Evolutionary conservation across 2,113 vertebrate genomes (phyloP), one percentile per base, ranked within the genome.

Genomic region (Myodes glareolus): DNA sequence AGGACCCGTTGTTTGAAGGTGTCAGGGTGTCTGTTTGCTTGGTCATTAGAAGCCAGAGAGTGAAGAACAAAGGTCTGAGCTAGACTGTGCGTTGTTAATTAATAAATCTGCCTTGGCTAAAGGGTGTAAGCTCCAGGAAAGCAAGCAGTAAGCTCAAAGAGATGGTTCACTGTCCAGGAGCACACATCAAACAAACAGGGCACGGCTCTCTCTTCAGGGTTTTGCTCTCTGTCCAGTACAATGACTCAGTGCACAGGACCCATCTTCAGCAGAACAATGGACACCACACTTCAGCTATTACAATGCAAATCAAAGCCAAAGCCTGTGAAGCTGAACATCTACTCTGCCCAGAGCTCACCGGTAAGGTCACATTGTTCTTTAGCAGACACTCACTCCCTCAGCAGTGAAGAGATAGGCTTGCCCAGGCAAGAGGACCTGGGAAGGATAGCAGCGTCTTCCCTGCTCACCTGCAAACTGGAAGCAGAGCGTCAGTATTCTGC

Each of bases 401-500:
- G 36, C 45, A 88, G 13, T 39, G 92, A 55, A 0, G 13, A 76
- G 23, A 23, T 8, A 36, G 25, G 45, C 4, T 94, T 63, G 70
- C 67, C 14, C 68, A 36, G 0, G 50, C 19, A 77, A 75, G 77
- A 91, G 33, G 4, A 80, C 76, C 2, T 5, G 61, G n/a, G 23
- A 21, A 31, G 65, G 42, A 78, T 13, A 91, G 78, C 95, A 95
- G 13, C 16, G 5, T 31, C 17, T 2, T 47, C 1, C 27, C 23
- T 1, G 25, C n/a, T 12, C 50, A 72, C 85, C n/a, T 72, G 47
- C 82, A 8, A 14, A 5, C 31, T 52, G n/a, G 39, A 33, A 31
- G 0, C 33, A 61, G 39, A 16, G 33, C 0, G 0, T 27, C 11
- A 0, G 0, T 7, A 16, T 19, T 45, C 4, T 1, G 14, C 0